Base-by-base conservation (phyloP, 2,888 invertebrate genomes). In the Laspeyria flexula region DNA sequence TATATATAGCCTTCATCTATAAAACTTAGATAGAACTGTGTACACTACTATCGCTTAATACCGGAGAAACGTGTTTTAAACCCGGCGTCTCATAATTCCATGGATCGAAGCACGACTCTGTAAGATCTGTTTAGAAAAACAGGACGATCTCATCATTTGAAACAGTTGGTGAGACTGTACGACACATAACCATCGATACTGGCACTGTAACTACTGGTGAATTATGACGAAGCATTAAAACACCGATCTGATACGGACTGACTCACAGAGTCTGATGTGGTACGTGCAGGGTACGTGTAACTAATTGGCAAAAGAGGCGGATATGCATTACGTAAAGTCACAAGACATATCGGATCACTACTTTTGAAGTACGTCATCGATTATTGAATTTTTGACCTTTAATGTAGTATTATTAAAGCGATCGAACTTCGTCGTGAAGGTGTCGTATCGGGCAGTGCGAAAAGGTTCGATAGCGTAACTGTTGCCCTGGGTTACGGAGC, bases 401-500 rank as follows among this genome's bases (percentile, higher is more conserved):
- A 16, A 5, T 37, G n/a, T 16, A 25, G 25, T 7, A 25, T 21
- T 23, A 44, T 11, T 11, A 34, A 15, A 15, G 25, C 38, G 31
- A 29, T 25, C 12, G 11, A n/a, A n/a, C n/a, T 23, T 9, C 9
- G 21, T 47, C 31, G 47, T 49, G 43, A 39, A 42, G 45, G 27
- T 50, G 38, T 41, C 47, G 45, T 59, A 66, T 62, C 55, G 63
- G 43, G 30, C 38, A 33, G 45, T 48, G 43, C 46, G 45, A 51
- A 65, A 52, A 53, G 40, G 45, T 50, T 31, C 50, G 53, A 60
- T 63, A 52, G 37, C 52, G 45, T 46, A 60, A 43, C 60, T 50
- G 74, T 75, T 65, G 70, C 70, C 64, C 61, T 44, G 57, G 64
- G 73, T 72, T 68, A 77, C 73, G 52, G 51, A 65, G 72, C 77